Evolutionary conservation across 2,888 invertebrate genomes (phyloP).

Genomic region (Lypha dubia): DNA sequence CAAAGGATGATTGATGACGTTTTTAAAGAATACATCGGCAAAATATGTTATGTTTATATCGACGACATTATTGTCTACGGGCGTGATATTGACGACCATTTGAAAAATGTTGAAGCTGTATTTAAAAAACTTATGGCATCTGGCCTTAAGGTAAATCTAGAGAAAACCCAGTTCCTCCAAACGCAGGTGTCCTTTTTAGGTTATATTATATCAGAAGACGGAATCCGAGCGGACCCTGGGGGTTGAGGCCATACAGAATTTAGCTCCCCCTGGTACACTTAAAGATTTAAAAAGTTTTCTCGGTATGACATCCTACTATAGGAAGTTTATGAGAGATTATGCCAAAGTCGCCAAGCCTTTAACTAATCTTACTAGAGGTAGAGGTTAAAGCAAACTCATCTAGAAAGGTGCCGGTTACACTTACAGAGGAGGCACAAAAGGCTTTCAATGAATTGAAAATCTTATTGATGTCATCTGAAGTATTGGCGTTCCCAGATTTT

Average conservation of each 20-base stretch:
- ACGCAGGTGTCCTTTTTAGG: neutral
- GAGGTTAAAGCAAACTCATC: neutral
- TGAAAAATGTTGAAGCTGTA: neutral
- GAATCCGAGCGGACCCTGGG: conserved; percentile 60
- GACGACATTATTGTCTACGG: neutral
- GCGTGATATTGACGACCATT: neutral
- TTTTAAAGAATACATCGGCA: too few species aligned
- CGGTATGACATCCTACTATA: conserved; percentile 27
- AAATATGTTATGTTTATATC: too few species aligned
- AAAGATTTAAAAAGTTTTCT: conserved; percentile 68
- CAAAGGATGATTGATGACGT: too few species aligned
- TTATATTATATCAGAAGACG: conserved; percentile 41
- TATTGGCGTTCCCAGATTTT: too few species aligned
- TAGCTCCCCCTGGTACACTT: conserved; percentile 44
- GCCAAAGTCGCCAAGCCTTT: conserved; percentile 66
- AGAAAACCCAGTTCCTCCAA: neutral
- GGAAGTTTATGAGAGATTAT: conserved; percentile 66
- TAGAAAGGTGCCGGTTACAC: neutral
- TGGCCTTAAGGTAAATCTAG: neutral
- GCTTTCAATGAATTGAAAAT: conserved; percentile 68
- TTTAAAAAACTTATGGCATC: neutral
- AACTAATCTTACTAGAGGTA: conserved; percentile 68
- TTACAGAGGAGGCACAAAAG: conserved; percentile 49
- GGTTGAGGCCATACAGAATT: neutral
- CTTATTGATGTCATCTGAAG: neutral